phyloP scores from a whole-genome alignment of 2,888 invertebrate genomes.

The Nipponacmea schrenckii region DNA sequence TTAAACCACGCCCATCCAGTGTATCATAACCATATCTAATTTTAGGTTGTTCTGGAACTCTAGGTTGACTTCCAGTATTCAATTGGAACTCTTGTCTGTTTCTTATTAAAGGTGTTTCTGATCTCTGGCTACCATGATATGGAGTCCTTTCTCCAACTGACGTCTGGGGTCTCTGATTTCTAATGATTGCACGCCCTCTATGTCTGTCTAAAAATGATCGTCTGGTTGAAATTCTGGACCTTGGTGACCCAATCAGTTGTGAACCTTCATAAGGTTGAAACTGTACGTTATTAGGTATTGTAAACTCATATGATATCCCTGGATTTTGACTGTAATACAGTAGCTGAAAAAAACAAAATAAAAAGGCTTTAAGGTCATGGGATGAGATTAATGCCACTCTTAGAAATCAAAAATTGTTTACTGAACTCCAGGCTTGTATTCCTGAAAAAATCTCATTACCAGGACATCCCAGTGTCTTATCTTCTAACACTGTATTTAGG shows the following conservation, averaged over 20 bases:
- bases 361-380: neutral
- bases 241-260: neutral
- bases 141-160: neutral
- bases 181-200: neutral
- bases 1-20: conserved; percentile 34
- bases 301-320: conserved; percentile 40
- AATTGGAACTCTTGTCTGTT: conserved; percentile 14
- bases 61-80: neutral
- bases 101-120: neutral
- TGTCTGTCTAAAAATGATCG: neutral
- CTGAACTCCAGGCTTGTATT: too few relatives aligned
- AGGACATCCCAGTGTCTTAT: too few relatives aligned
- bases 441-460: too few relatives aligned
- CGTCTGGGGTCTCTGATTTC: neutral
- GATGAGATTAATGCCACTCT: too few relatives aligned
- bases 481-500: too few relatives aligned
- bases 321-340: conserved; percentile 41
- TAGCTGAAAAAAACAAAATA: conserved; percentile 34
- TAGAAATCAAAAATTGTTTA: too few relatives aligned
- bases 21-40: conserved; percentile 33
- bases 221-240: neutral
- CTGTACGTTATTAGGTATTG: conserved; percentile 32
- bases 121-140: neutral
- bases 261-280: conserved; percentile 35
- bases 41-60: neutral